Evolutionary conservation across 2,797 vertebrate genomes (phyloP).

Genomic region (Astyanax mexicanus): DNA sequence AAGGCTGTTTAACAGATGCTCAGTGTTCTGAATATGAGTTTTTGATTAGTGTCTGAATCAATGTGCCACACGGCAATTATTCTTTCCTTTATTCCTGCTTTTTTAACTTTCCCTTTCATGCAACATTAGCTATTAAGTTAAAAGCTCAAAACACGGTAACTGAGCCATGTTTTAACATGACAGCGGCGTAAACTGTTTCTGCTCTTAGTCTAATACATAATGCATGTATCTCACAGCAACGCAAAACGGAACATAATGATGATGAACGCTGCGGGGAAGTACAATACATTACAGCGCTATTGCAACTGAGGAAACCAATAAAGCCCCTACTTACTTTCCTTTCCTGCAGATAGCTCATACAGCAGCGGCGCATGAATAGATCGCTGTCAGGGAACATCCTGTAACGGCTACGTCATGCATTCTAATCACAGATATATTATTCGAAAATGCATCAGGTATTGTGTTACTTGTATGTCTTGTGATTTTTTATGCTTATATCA

Average conservation of each 20-base stretch:
- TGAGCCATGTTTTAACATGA: not conserved
- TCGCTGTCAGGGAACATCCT: not conserved
- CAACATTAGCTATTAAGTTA: not conserved
- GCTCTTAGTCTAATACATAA: not conserved
- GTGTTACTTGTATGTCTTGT: too few species aligned
- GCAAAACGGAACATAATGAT: conserved; percentile 4
- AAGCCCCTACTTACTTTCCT: not conserved
- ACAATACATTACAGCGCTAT: not conserved
- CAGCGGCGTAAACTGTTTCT: not conserved
- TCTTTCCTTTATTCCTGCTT: not conserved
- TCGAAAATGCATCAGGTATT: too few species aligned
- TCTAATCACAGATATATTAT: not conserved
- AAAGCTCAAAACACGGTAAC: not conserved
- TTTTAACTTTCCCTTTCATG: not conserved
- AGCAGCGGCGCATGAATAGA: too few species aligned
- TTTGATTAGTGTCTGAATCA: not conserved
- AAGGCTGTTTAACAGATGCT: not conserved
- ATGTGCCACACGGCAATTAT: not conserved
- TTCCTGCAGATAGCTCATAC: not conserved
- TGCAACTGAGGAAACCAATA: not conserved
- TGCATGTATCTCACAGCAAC: conserved; percentile 1
- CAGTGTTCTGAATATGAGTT: not conserved
- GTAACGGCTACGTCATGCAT: not conserved
- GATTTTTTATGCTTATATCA: too few species aligned
- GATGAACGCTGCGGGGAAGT: not conserved